These are phyloP conservation scores for Ridgeia piscesae DNA, from an alignment of 1,140 invertebrate genomes.

Conservation along the genomic window DNA sequence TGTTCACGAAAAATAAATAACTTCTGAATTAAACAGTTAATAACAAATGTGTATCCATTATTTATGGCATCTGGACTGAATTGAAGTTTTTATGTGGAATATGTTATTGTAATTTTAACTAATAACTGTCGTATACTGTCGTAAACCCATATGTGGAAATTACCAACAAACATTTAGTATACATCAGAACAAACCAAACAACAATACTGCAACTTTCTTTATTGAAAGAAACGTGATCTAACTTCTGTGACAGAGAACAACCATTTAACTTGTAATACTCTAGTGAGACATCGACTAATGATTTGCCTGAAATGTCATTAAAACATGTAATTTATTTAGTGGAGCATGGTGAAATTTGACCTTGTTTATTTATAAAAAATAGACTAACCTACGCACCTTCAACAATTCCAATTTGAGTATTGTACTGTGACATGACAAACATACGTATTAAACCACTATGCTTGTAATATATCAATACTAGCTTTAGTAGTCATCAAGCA, in stretches of 20 bases:
- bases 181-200: background rate
- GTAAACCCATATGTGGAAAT: too few species aligned
- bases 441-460: background rate
- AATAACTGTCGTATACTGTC: too few species aligned
- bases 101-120: too few species aligned
- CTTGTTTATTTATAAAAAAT: background rate
- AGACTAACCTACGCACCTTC: background rate
- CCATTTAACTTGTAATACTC: background rate
- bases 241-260: background rate
- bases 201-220: background rate
- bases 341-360: background rate
- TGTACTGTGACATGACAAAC: too few species aligned
- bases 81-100: too few species aligned
- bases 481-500: background rate
- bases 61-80: too few species aligned
- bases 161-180: too few species aligned
- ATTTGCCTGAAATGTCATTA: background rate
- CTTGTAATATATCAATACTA: background rate
- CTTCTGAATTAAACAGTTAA: too few species aligned
- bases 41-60: too few species aligned
- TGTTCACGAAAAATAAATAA: too few species aligned
- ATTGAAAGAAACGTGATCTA: background rate
- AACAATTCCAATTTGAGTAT: background rate
- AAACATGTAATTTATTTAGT: background rate
- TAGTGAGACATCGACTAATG: background rate